A percentile compares a stretch with the other conserved stretches of the same genome.
Conservation (phyloP, 1,140 invertebrate species). For the Achatina immaculata region DNA sequence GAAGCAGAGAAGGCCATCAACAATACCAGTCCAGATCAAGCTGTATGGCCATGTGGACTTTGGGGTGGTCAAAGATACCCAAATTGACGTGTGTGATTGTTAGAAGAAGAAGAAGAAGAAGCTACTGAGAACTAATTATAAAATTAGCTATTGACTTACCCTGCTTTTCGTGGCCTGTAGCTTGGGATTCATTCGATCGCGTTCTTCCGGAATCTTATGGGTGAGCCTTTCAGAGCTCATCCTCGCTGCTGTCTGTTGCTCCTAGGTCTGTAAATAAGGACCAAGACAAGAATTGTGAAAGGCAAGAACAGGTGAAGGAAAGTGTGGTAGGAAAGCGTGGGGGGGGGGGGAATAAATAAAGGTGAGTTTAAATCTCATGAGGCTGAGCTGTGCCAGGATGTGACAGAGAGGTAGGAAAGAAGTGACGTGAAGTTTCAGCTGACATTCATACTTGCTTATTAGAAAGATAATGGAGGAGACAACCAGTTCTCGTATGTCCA, state of each 20-base stretch:
- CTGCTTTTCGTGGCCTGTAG: background rate
- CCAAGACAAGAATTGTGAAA: background rate
- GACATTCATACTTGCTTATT: too few species aligned
- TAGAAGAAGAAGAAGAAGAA: too few species aligned
- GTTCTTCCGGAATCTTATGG: constrained; percentile 4
- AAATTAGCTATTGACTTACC: background rate
- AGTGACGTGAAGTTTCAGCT: too few species aligned
- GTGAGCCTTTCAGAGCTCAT: constrained; percentile 28
- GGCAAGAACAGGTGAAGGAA: background rate
- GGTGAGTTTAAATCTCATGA: background rate
- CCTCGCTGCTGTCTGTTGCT: background rate
- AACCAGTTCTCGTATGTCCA: too few species aligned
- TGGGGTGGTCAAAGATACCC: too few species aligned
- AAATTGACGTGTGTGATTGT: too few species aligned
- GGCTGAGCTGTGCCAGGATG: background rate
- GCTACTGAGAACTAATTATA: background rate
- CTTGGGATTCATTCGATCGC: constrained; percentile 13
- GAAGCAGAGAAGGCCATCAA: too few species aligned
- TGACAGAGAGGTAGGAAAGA: too few species aligned
- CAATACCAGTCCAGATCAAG: too few species aligned
- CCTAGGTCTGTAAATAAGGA: background rate
- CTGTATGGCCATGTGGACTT: too few species aligned
- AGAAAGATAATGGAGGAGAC: too few species aligned
- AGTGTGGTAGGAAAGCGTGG: background rate
- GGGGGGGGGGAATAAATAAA: background rate